phyloP scores from a whole-genome alignment of 1,140 invertebrate species.

The Drosophila dunni region DNA sequence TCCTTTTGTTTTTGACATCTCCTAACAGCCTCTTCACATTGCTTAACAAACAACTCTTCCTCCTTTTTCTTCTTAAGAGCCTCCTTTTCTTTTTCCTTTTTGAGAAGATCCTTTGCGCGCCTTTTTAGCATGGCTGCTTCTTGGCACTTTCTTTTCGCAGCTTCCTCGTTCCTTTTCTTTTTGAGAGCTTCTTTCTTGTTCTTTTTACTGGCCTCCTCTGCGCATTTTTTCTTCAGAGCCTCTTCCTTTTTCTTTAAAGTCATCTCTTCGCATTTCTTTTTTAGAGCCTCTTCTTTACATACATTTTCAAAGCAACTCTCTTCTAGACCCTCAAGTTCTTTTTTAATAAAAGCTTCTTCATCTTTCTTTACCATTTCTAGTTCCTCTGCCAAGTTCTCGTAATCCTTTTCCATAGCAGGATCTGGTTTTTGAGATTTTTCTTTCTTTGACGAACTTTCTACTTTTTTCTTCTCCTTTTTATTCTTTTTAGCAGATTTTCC shows the following conservation, averaged over 20 bases:
- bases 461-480: background rate
- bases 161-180: background rate
- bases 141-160: background rate
- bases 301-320: background rate
- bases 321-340: conserved; percentile 1
- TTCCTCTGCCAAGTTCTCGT: background rate
- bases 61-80: conserved; percentile 13
- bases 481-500: background rate
- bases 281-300: conserved; percentile 2
- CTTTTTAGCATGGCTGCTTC: background rate
- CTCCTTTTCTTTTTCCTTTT: background rate
- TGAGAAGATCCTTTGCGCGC: background rate
- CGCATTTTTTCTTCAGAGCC: conserved; percentile 3
- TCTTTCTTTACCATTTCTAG: background rate
- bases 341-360: conserved; percentile 9
- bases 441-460: background rate
- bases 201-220: background rate
- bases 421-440: background rate
- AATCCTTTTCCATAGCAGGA: background rate
- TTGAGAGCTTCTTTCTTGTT: conserved; percentile 1
- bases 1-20: background rate
- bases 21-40: background rate
- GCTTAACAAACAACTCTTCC: background rate
- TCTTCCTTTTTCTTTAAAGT: conserved; percentile 1
- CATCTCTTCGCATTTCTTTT: conserved; percentile 1